Percentiles rank a stretch among this genome's conserved stretches.
Evolutionary conservation across 64 coral and sea anemone genomes (phyloP).

Genomic region (Pocillopora damicornis): DNA sequence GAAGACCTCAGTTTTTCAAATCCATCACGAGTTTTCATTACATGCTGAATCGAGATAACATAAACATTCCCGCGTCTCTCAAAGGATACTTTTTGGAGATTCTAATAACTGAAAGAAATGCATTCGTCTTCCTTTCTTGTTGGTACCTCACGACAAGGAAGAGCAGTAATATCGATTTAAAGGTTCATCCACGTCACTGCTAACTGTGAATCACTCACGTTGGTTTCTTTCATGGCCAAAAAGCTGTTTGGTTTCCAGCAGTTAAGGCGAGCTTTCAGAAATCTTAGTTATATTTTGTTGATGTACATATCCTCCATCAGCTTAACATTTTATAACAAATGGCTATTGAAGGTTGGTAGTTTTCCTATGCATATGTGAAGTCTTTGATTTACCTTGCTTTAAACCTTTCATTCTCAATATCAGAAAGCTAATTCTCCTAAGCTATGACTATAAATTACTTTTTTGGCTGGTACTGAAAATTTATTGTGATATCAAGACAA

Average conservation of each 20-base stretch:
- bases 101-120: background rate
- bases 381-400: background rate
- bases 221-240: background rate
- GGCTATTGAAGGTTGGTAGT: slow-evolving; percentile 82
- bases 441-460: no score
- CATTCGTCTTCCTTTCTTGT: background rate
- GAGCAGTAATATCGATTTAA: background rate
- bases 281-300: slow-evolving; percentile 62
- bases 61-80: background rate
- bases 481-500: no score
- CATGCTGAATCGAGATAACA: no score
- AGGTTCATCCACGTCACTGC: slow-evolving; percentile 18
- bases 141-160: background rate
- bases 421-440: no score
- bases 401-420: no score
- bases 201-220: background rate
- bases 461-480: no score
- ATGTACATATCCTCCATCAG: slow-evolving; percentile 98
- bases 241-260: slow-evolving; percentile 83
- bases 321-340: slow-evolving; percentile 97
- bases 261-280: slow-evolving; percentile 49
- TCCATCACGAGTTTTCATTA: background rate
- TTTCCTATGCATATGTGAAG: background rate
- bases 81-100: background rate
- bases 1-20: background rate